Conservation (phyloP, 2,113 vertebrate species). For the Halichoeres trimaculatus region DNA sequence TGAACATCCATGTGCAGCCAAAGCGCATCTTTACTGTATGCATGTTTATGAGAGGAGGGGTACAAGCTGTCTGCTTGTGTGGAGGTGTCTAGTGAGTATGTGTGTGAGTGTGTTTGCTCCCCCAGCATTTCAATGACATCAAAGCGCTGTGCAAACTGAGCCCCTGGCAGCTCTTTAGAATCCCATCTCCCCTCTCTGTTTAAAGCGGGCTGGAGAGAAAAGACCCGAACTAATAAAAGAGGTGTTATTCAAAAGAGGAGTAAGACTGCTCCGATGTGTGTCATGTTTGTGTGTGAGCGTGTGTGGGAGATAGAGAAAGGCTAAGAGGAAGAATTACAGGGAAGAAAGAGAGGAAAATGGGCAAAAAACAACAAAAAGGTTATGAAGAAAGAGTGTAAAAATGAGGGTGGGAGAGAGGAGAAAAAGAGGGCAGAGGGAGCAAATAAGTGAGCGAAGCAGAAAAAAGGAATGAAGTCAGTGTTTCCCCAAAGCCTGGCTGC, state of each 20-base stretch:
- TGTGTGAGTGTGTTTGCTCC: slow-evolving; percentile 71
- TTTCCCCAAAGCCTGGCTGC: slow-evolving; percentile 56
- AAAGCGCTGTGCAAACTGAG: slow-evolving; percentile 82
- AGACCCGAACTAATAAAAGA: slow-evolving; percentile 78
- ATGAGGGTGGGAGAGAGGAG: slow-evolving; percentile 19
- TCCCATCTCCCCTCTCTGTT: slow-evolving; percentile 78
- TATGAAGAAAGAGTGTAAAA: slow-evolving; percentile 34
- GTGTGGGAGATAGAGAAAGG: slow-evolving; percentile 20
- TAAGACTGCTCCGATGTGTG: slow-evolving; percentile 70
- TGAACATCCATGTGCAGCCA: slow-evolving; percentile 48
- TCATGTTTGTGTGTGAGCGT: slow-evolving; percentile 48
- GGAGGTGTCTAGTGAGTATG: slow-evolving; percentile 64
- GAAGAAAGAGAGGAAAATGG: slow-evolving; percentile 38
- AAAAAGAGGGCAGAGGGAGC: slow-evolving; percentile 30
- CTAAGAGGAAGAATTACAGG: slow-evolving; percentile 14
- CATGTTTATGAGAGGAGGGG: slow-evolving; percentile 48
- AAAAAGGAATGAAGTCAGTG: slow-evolving; percentile 41
- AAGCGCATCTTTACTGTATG: slow-evolving; percentile 34
- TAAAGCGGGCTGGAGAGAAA: slow-evolving; percentile 74
- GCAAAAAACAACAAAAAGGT: slow-evolving; percentile 34
- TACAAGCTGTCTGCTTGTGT: slow-evolving; percentile 63
- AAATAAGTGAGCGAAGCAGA: slow-evolving; percentile 32
- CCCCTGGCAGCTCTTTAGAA: slow-evolving; percentile 82
- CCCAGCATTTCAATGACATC: slow-evolving; percentile 82
- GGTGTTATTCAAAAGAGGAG: slow-evolving; percentile 78